phyloP scores from a whole-genome alignment of 2,113 vertebrate genomes.

The Vombatus ursinus region DNA sequence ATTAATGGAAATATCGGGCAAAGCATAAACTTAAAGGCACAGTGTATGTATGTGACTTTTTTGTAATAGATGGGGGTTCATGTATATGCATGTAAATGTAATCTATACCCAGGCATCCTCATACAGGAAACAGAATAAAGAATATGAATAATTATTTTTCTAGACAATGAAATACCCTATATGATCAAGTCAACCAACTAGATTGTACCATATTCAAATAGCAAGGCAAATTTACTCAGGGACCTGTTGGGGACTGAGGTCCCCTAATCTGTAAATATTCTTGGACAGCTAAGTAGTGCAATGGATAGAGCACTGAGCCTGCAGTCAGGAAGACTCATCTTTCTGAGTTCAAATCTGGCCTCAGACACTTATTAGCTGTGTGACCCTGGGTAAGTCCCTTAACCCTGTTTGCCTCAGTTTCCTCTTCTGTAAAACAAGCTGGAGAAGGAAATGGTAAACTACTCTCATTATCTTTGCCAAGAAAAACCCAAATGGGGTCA shows the following conservation, averaged over 20 bases:
- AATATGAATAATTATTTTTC: neutral
- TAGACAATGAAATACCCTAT: neutral
- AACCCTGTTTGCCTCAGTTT: no score
- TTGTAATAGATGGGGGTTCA: constrained; percentile 27
- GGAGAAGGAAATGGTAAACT: neutral
- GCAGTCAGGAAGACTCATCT: neutral
- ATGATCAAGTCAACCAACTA: neutral
- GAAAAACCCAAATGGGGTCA: neutral
- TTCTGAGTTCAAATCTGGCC: neutral
- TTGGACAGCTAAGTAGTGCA: neutral
- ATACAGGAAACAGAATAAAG: neutral
- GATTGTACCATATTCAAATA: neutral
- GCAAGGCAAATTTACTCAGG: constrained; percentile 24
- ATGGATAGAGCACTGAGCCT: neutral
- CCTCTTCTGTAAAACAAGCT: neutral
- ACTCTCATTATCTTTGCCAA: neutral
- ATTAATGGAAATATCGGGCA: constrained; percentile 63
- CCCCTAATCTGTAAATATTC: neutral
- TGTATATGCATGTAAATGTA: neutral
- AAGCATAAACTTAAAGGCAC: constrained; percentile 43
- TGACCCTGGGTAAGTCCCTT: neutral
- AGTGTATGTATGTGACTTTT: constrained; percentile 3
- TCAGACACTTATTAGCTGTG: neutral
- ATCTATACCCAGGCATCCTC: neutral
- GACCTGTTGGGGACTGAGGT: neutral